Evolutionary conservation across 2,888 invertebrate genomes (phyloP).

Genomic region (Emmelina monodactyla): DNA sequence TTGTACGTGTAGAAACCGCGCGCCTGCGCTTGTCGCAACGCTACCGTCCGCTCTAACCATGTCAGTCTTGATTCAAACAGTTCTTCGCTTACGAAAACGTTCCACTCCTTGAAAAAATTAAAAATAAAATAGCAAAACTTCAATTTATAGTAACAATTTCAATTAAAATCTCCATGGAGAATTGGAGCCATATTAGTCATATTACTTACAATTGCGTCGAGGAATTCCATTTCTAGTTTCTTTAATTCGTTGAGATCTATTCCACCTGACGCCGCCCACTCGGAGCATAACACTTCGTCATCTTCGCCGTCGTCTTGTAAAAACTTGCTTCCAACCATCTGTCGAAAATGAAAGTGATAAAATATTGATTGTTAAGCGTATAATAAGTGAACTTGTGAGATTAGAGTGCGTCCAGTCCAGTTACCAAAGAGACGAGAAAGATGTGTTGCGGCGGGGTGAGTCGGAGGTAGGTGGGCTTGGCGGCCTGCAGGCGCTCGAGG

Average conservation of each 20-base stretch:
- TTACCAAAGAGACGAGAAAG: slow-evolving; percentile 92
- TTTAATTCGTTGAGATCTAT: slow-evolving; percentile 80
- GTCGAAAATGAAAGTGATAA: too few relatives aligned
- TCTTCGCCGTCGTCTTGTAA: slow-evolving; percentile 92
- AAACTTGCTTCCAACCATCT: slow-evolving; percentile 98
- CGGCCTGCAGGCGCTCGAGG: slow-evolving; percentile 84
- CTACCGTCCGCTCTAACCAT: slow-evolving; percentile 75
- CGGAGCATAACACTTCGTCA: slow-evolving; percentile 88
- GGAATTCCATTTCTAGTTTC: slow-evolving; percentile 85
- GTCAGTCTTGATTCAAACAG: slow-evolving; percentile 77
- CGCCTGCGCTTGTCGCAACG: slow-evolving; percentile 72
- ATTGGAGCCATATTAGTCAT: neutral
- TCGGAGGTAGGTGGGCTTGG: slow-evolving; percentile 84
- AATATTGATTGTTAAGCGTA: neutral
- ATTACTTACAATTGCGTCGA: slow-evolving; percentile 83
- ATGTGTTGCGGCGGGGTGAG: slow-evolving; percentile 88
- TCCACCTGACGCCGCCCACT: slow-evolving; percentile 91
- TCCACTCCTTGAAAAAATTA: slow-evolving; percentile 76
- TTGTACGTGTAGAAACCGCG: slow-evolving; percentile 87
- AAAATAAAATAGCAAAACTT: neutral
- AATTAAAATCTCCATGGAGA: neutral
- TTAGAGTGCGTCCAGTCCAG: slow-evolving; percentile 16
- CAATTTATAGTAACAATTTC: neutral
- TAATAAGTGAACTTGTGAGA: neutral
- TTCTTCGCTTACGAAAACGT: slow-evolving; percentile 78